A percentile compares a stretch with the other conserved stretches of the same genome.
These are phyloP conservation scores for Orthosia incerta DNA, from an alignment of 2,888 invertebrate species.

Conservation along the genomic window DNA sequence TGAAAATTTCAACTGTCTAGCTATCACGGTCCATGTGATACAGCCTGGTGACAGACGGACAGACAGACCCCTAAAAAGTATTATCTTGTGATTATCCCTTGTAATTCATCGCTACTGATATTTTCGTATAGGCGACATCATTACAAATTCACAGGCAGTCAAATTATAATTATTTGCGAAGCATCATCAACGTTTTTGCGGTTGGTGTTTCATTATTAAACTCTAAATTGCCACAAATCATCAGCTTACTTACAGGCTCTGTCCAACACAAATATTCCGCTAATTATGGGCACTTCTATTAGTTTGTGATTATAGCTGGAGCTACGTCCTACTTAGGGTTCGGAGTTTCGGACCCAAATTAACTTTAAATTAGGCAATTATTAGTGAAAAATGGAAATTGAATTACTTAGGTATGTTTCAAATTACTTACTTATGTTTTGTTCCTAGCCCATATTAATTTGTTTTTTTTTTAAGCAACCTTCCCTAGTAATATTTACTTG, in stretches of 20 bases:
- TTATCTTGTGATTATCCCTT: constrained; percentile 1
- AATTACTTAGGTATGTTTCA: not conserved
- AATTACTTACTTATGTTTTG: too few species aligned
- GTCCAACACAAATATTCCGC: constrained; percentile 37
- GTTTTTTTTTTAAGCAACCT: not conserved
- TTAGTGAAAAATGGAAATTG: not conserved
- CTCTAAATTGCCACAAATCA: constrained; percentile 47
- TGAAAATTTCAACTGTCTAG: too few species aligned
- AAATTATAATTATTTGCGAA: constrained; percentile 27
- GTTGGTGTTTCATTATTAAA: constrained; percentile 37
- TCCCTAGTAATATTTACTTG: too few species aligned
- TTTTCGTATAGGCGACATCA: constrained; percentile 16
- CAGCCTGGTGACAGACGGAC: too few species aligned
- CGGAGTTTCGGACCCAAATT: not conserved
- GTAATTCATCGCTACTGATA: constrained; percentile 25
- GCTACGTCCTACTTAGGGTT: not conserved
- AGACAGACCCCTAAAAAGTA: too few species aligned
- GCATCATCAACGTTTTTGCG: constrained; percentile 59
- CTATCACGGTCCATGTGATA: too few species aligned
- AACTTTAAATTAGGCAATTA: constrained; percentile 26
- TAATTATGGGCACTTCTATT: constrained; percentile 2
- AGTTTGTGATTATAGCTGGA: too few species aligned
- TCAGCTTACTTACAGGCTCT: constrained; percentile 22
- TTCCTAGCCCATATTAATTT: not conserved
- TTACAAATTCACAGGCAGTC: constrained; percentile 33